Percentiles rank a stretch among this genome's conserved stretches.
These are phyloP conservation scores for Conistra vaccinii DNA, from an alignment of 2,888 invertebrate species.

Conservation along the genomic window DNA sequence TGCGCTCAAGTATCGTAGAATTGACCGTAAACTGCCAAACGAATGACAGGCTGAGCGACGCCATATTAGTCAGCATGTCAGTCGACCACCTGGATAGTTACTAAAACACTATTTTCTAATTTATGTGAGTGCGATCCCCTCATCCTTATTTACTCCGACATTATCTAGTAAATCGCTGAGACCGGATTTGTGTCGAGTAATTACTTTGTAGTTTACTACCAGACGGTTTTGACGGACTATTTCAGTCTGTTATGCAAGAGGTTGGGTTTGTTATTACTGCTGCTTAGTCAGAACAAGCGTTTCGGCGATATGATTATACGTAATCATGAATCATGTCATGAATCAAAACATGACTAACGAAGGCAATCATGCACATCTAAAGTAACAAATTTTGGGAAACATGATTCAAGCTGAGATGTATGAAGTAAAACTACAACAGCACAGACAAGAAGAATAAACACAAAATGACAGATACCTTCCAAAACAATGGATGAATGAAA, in stretches of 20 bases:
- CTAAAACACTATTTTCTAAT: constrained; percentile 74
- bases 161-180: constrained; percentile 58
- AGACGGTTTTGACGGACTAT: constrained; percentile 38
- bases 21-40: constrained; percentile 64
- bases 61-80: constrained; percentile 62
- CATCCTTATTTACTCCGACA: constrained; percentile 59
- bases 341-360: constrained; percentile 15
- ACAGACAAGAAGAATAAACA: too few species aligned
- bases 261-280: constrained; percentile 20
- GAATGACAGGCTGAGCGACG: constrained; percentile 31
- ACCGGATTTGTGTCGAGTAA: constrained; percentile 54
- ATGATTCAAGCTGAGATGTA: constrained; percentile 19
- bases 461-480: too few species aligned
- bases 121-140: constrained; percentile 60
- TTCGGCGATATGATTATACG: background rate
- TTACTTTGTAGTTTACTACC: constrained; percentile 45
- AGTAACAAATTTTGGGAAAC: background rate
- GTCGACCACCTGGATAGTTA: constrained; percentile 65
- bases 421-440: background rate
- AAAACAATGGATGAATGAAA: too few species aligned
- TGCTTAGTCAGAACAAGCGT: constrained; percentile 26
- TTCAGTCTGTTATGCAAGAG: constrained; percentile 35
- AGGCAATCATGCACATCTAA: constrained; percentile 24
- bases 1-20: constrained; percentile 38
- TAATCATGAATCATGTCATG: constrained; percentile 28